Percentiles rank a stretch among this genome's conserved stretches.
These are phyloP conservation scores for Clarias pachynema DNA, from an alignment of 2,797 vertebrate genomes.

Conservation along the genomic window DNA sequence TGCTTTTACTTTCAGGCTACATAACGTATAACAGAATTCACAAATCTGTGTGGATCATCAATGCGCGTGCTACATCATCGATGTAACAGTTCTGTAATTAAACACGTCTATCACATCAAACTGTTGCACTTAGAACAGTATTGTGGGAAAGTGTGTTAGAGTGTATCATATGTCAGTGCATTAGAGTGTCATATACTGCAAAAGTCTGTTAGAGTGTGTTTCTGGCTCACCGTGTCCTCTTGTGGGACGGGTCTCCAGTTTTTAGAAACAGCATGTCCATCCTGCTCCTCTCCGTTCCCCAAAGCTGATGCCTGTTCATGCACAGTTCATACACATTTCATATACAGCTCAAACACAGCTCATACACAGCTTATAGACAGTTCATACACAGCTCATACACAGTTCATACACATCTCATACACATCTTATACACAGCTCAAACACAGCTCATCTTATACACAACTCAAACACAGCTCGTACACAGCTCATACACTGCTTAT, in stretches of 20 bases:
- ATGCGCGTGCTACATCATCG: not conserved
- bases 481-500: not conserved
- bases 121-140: not conserved
- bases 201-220: not conserved
- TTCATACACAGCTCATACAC: no score
- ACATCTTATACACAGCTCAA: no score
- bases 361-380: no score
- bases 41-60: not conserved
- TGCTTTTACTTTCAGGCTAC: not conserved
- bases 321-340: slow-evolving; percentile 3
- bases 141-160: not conserved
- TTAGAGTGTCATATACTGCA: not conserved
- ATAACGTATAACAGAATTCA: not conserved
- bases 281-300: slow-evolving; percentile 69
- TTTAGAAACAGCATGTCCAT: slow-evolving; percentile 38
- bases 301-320: slow-evolving; percentile 50
- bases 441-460: no score
- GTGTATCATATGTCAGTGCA: not conserved
- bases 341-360: not conserved
- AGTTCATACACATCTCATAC: no score
- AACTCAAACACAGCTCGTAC: no score
- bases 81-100: not conserved
- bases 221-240: slow-evolving; percentile 55
- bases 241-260: slow-evolving; percentile 41
- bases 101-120: not conserved